Conservation (phyloP, 2,888 invertebrate species). For the Zhuqinia jingwanae region DNA sequence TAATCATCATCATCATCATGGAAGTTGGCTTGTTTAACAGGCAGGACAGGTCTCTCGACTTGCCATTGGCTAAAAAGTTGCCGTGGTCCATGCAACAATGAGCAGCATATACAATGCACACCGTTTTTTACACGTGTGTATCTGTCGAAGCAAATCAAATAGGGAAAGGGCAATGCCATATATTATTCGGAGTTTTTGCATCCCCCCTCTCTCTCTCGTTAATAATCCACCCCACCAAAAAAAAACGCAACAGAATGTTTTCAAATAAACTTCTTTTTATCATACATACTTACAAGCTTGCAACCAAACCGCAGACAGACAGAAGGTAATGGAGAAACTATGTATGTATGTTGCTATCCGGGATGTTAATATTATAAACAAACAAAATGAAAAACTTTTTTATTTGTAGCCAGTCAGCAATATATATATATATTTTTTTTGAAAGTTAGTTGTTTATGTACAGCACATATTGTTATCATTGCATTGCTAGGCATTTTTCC, state of each 20-base stretch:
- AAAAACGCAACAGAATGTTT: not conserved
- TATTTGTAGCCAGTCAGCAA: not conserved
- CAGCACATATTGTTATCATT: no score
- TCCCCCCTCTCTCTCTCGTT: no score
- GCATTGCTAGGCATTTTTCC: no score
- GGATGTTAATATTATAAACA: not conserved
- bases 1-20: not conserved
- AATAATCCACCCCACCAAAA: not conserved
- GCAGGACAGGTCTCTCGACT: slow-evolving; percentile 23
- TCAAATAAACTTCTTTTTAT: not conserved
- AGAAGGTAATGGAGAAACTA: not conserved
- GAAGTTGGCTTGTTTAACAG: slow-evolving; percentile 10
- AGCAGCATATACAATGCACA: slow-evolving; percentile 15
- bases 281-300: no score
- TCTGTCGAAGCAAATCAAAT: slow-evolving; percentile 38
- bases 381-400: not conserved
- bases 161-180: slow-evolving; percentile 12
- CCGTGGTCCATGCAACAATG: slow-evolving; percentile 35
- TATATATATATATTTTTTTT: no score
- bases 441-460: no score
- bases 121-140: slow-evolving; percentile 46
- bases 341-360: not conserved
- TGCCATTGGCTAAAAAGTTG: slow-evolving; percentile 26
- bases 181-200: not conserved
- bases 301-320: not conserved